Evolutionary conservation across 2,113 vertebrate genomes (phyloP), one percentile per base, ranked within the genome.

Genomic region (Sciurus niger): DNA sequence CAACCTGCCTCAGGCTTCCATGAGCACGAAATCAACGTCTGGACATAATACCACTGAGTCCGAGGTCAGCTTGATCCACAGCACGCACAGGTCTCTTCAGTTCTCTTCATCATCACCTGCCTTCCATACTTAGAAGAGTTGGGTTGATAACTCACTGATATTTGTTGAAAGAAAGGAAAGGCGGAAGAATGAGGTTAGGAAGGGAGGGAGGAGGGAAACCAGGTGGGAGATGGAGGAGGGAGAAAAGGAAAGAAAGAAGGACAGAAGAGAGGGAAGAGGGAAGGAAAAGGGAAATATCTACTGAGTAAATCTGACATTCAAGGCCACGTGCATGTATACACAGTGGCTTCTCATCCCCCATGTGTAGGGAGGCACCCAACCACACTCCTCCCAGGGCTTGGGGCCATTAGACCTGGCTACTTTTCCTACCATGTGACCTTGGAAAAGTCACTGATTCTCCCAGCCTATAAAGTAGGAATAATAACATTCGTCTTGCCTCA

Each of bases 341-440:
- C 13, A 3, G 46, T 22, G 79, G 20, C 11, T 86, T 22, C 46
- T 13, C 0, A 18, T 16, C 8, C 48, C 4, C 34, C 30, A 0
- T 1, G 16, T 20, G 40, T 7, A 18, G 0, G 0, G 25, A 13
- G 4, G 70, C 3, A 22, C 20, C n/a, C n/a, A 6, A 0, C 2
- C 7, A 22, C 0, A 2, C 60, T 40, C 34, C 9, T 76, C n/a
- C 30, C 46, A 43, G 17, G 17, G 17, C 12, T 32, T 82, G 20
- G 46, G 51, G 3, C 30, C 63, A 55, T 58, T 48, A 58, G 83
- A 32, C 84, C 24, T 68, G 14, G 43, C 17, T 43, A 22, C 32
- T 34, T 32, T 4, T n/a, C 72, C 32, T 77, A 37, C 37, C 34
- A 17, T 3, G 4, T 85, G 60, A 68, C 37, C 46, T 73, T 60